Evolutionary conservation across 2,888 invertebrate genomes (phyloP).

Genomic region (Lasioglossum calceatum): DNA sequence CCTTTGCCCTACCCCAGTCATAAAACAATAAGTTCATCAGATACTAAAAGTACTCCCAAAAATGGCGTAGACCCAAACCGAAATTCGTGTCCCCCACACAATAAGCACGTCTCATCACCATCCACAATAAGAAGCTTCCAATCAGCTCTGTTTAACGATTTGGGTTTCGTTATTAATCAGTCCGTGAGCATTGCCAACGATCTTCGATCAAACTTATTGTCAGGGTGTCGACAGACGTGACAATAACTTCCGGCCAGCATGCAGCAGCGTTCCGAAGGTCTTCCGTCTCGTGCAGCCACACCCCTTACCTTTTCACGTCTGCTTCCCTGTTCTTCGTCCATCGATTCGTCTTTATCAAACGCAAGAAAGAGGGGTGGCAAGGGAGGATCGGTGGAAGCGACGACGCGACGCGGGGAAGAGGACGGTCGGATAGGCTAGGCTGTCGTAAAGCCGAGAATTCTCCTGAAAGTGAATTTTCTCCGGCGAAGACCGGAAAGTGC

Average conservation of each 20-base stretch:
- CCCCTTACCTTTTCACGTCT: slow-evolving; percentile 21
- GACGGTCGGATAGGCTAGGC: slow-evolving; percentile 9
- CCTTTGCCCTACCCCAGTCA: too few species aligned
- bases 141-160: too few species aligned
- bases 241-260: slow-evolving; percentile 61
- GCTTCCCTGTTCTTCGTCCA: not conserved
- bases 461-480: slow-evolving; percentile 75
- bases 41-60: too few species aligned
- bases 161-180: slow-evolving; percentile 14
- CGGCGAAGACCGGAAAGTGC: slow-evolving; percentile 73
- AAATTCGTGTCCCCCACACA: too few species aligned
- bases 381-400: slow-evolving; percentile 28
- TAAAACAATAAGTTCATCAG: too few species aligned
- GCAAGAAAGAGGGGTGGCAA: slow-evolving; percentile 36
- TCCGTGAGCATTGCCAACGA: not conserved
- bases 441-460: slow-evolving; percentile 63
- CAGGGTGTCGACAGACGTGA: not conserved
- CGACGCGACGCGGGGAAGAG: not conserved
- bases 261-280: not conserved
- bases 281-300: slow-evolving; percentile 38
- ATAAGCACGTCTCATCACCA: too few species aligned
- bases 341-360: slow-evolving; percentile 58
- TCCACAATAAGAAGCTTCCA: too few species aligned
- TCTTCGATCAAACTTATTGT: not conserved
- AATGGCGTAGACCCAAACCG: too few species aligned